Evolutionary conservation across 2,888 invertebrate genomes (phyloP).

Genomic region (Platycheirus albimanus): DNA sequence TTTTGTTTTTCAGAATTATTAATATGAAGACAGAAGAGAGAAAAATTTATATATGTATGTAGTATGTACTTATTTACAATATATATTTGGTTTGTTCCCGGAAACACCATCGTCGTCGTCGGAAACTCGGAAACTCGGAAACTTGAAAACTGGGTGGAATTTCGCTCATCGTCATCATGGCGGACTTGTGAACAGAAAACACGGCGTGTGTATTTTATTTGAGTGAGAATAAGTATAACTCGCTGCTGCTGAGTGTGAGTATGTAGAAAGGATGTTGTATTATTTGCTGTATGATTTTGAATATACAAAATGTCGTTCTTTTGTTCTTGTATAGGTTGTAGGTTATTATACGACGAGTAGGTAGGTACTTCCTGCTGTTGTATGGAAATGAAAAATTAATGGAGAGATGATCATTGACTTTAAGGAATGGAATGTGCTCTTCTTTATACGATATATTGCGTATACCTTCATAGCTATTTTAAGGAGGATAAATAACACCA

Average conservation of each 20-base stretch:
- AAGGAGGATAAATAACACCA: slow-evolving; percentile 28
- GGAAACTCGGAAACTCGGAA: too few species aligned
- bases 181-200: slow-evolving; percentile 43
- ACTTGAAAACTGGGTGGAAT: slow-evolving; percentile 46
- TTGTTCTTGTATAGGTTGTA: slow-evolving; percentile 41
- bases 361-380: slow-evolving; percentile 22
- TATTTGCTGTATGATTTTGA: slow-evolving; percentile 25
- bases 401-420: slow-evolving; percentile 46
- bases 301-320: slow-evolving; percentile 41
- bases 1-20: slow-evolving; percentile 59
- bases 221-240: not conserved
- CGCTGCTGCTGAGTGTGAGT: not conserved
- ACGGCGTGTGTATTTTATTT: not conserved
- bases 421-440: too few species aligned
- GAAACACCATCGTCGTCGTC: too few species aligned
- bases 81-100: slow-evolving; percentile 47
- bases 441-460: too few species aligned
- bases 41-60: too few species aligned
- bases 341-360: too few species aligned
- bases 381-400: slow-evolving; percentile 32
- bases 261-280: slow-evolving; percentile 15
- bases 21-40: slow-evolving; percentile 59
- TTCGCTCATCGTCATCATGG: slow-evolving; percentile 43
- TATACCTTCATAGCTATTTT: not conserved
- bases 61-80: too few species aligned